A percentile compares a stretch with the other conserved stretches of the same genome.
These are phyloP conservation scores for Gallinago undulata DNA, from an alignment of 2,113 vertebrate species.

Conservation along the genomic window DNA sequence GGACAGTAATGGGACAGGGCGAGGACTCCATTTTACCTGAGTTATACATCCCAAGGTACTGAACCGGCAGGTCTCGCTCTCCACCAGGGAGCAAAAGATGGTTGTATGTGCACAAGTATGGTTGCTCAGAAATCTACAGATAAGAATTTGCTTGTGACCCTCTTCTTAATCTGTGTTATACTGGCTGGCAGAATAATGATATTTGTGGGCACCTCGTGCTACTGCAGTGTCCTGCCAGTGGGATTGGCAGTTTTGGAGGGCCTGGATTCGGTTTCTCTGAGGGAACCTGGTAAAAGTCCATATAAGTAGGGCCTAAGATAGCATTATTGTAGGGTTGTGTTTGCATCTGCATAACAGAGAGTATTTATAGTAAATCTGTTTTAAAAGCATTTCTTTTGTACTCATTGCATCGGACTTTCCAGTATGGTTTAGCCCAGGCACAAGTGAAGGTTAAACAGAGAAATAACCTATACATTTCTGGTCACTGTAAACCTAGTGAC, in stretches of 20 bases:
- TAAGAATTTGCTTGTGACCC: not conserved
- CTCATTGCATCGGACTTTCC: not conserved
- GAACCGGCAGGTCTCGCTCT: not conserved
- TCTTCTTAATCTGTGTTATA: not conserved
- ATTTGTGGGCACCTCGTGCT: not conserved
- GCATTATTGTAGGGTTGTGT: not conserved
- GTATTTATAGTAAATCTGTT: not conserved
- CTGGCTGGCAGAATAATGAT: not conserved
- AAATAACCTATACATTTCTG: not conserved
- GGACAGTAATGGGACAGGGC: not conserved
- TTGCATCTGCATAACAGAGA: not conserved
- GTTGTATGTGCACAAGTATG: not conserved
- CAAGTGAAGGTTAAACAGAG: not conserved
- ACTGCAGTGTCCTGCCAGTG: not conserved
- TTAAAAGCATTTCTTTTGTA: not conserved
- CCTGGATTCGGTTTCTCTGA: not conserved
- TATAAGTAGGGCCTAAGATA: not conserved
- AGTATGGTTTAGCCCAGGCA: not conserved
- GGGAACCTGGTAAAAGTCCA: not conserved
- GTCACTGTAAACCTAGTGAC: not conserved
- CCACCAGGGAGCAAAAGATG: not conserved
- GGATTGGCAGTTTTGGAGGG: not conserved
- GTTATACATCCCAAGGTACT: accelerated
- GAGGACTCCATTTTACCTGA: not conserved
- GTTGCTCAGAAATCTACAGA: not conserved